Evolutionary conservation across 2,113 vertebrate species (phyloP).

Genomic region (Thalassarche chlororhynchos): DNA sequence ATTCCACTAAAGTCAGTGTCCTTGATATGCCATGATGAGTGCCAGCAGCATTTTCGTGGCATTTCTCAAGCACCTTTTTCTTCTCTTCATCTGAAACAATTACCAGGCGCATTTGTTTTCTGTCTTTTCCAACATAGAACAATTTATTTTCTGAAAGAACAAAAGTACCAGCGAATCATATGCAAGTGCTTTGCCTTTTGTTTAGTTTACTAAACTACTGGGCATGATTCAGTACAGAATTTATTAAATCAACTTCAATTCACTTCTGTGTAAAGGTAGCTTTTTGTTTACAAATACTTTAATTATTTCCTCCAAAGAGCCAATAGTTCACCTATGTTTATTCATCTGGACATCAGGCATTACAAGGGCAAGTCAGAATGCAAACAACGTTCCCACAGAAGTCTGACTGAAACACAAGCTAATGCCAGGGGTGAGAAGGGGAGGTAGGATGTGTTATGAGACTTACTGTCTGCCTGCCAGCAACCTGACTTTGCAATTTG

Average conservation of each 20-base stretch:
- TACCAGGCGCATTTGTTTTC: slow-evolving; percentile 77
- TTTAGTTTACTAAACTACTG: neutral
- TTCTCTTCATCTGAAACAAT: slow-evolving; percentile 79
- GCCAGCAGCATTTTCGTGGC: slow-evolving; percentile 71
- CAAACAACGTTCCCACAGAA: neutral
- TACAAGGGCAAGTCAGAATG: neutral
- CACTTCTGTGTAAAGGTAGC: neutral
- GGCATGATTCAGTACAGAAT: neutral
- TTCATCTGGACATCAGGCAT: neutral
- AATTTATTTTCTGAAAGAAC: slow-evolving; percentile 77
- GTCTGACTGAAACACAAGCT: neutral
- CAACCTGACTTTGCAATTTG: neutral
- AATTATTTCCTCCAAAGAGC: neutral
- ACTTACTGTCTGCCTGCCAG: neutral
- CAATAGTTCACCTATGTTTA: neutral
- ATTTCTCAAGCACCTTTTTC: slow-evolving; percentile 72
- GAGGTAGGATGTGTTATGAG: neutral
- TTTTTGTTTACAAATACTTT: neutral
- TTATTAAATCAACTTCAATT: neutral
- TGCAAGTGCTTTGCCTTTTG: neutral
- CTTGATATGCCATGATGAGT: slow-evolving; percentile 77
- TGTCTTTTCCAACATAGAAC: slow-evolving; percentile 78
- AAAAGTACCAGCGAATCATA: slow-evolving; percentile 15
- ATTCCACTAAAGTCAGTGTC: slow-evolving; percentile 77
- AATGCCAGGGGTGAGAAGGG: neutral